These are phyloP conservation scores for Platycheirus rosarum DNA, from an alignment of 2,888 invertebrate species.

Conservation along the genomic window DNA sequence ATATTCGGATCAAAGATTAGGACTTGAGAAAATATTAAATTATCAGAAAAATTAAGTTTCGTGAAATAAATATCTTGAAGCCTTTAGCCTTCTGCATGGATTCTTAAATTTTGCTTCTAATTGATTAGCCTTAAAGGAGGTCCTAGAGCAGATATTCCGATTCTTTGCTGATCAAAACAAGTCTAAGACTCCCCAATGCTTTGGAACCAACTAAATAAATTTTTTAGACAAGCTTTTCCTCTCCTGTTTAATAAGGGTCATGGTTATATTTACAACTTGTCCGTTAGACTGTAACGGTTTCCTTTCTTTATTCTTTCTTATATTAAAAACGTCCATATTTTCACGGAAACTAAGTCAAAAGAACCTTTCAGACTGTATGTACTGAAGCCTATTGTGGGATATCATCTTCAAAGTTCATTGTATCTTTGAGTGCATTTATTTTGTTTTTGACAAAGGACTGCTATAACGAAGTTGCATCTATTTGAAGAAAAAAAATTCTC, in stretches of 20 bases:
- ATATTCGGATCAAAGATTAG: no score
- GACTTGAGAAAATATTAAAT: no score
- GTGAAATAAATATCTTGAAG: no score
- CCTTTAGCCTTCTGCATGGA: no score
- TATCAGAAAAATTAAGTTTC: no score
- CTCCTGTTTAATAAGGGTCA: constrained; percentile 39
- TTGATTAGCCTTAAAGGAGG: no score
- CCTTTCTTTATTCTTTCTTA: neutral
- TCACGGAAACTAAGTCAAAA: constrained; percentile 38
- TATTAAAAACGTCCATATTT: constrained; percentile 20
- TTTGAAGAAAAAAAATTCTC: constrained; percentile 53
- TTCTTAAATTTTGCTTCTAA: no score
- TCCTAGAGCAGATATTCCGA: no score
- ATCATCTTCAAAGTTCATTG: constrained; percentile 58
- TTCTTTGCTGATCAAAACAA: no score
- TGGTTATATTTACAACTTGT: constrained; percentile 37
- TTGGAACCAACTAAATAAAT: no score
- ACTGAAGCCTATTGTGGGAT: constrained; percentile 38
- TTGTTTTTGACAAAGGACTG: constrained; percentile 51
- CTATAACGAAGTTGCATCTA: constrained; percentile 60
- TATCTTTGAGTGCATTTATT: constrained; percentile 35
- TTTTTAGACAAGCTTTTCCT: no score
- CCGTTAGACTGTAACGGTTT: neutral
- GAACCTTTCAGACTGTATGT: constrained; percentile 55
- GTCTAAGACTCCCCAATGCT: no score